Base-by-base conservation (phyloP, 2,113 vertebrate genomes). In the Zosterops japonicus region DNA sequence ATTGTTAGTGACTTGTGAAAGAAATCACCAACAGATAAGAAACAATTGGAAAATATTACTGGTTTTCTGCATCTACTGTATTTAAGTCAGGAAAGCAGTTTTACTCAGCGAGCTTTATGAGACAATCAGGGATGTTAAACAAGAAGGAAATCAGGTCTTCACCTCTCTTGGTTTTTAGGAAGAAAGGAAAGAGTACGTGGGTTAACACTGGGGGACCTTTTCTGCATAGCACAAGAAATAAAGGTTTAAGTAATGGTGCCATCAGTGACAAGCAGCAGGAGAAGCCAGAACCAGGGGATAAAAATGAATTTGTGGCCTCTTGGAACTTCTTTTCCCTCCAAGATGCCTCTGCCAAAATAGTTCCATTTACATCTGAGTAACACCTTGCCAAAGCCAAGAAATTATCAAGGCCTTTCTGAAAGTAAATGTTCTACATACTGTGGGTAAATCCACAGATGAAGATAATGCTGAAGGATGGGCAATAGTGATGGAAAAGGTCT, bases 11-110 rank as follows among this genome's bases (percentile, higher is more conserved):
- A 75, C 92, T 96, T 83, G 47, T 6, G 83, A 95, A 81, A 95
- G 71, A 93, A 90, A 83, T 83, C 71, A 81, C 64, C 76, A 69
- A 46, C 56, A 93, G 93, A 93, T 94, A 96, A 96, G 85, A 71
- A 92, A 95, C 94, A 95, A 96, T 90, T 90, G 92, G 83, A 83
- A 90, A 93, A 83, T 78, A 63, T 60, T 71, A 19, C 79, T 86
- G 71, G 3, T 64, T 92, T 96, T 96, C 93, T 90, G 22, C 76
- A 93, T 78, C 79, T 90, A 76, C 3, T 4, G 35, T 85, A 77
- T 84, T 91, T 79, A 74, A 90, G 71, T 53, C 71, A 75, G 71
- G 68, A 90, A 68, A 88, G n/a, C 57, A 39, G n/a, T 39, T 39
- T 39, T 39, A 39, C 36, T n/a, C n/a, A n/a, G n/a, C n/a, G n/a